Percentiles rank a stretch among this genome's conserved stretches.
Evolutionary conservation across 2,888 invertebrate species (phyloP).

Genomic region (Lathronympha strigana): DNA sequence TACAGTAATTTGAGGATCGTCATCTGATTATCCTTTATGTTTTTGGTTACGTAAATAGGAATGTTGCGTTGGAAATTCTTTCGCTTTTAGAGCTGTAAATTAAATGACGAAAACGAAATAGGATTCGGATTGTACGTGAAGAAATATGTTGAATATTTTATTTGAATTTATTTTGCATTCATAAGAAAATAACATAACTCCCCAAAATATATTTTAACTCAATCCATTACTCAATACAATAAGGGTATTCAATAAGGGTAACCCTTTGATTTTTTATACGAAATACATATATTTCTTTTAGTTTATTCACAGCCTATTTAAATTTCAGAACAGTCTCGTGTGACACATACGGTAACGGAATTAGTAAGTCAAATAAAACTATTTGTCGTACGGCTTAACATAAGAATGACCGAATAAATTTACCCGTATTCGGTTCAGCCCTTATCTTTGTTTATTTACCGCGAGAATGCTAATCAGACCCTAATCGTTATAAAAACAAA

Average conservation of each 20-base stretch:
- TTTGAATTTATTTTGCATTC: constrained; percentile 3
- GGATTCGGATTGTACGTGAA: not conserved
- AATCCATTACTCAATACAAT: not conserved
- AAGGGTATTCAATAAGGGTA: not conserved
- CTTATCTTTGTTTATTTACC: constrained; percentile 60
- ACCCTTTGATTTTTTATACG: not conserved
- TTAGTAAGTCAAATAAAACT: constrained; percentile 45
- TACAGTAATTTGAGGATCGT: constrained; percentile 8
- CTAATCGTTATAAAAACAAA: constrained; percentile 70
- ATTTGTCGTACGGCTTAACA: constrained; percentile 60
- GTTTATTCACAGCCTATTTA: constrained; percentile 16
- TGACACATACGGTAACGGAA: constrained; percentile 36
- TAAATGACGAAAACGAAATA: not conserved
- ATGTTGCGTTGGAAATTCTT: not conserved
- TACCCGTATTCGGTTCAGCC: constrained; percentile 47
- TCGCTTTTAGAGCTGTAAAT: not conserved
- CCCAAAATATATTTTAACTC: constrained; percentile 1
- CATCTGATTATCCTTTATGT: constrained; percentile 11
- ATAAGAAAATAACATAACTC: constrained; percentile 4
- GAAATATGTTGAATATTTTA: not conserved
- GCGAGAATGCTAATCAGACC: constrained; percentile 64
- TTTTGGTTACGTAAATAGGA: not conserved
- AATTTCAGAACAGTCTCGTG: constrained; percentile 17
- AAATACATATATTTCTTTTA: not conserved
- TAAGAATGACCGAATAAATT: constrained; percentile 71